Evolutionary conservation across 2,113 vertebrate genomes (phyloP).

Genomic region (Collichthys lucidus): DNA sequence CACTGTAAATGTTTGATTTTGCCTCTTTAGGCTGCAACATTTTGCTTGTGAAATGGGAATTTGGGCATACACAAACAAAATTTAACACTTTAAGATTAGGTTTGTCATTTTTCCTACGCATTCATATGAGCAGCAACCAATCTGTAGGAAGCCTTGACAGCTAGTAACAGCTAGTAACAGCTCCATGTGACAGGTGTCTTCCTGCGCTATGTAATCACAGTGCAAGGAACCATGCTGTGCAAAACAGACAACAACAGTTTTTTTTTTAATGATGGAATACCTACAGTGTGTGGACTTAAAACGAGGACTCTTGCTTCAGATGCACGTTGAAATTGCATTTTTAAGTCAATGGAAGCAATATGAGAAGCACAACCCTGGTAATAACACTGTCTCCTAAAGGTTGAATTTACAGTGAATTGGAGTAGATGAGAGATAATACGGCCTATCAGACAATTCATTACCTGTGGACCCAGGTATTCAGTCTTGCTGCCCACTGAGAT

Average conservation of each 20-base stretch:
- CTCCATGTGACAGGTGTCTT: conserved; percentile 73
- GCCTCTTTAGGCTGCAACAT: conserved; percentile 19
- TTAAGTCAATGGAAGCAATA: conserved; percentile 46
- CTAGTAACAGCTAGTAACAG: conserved; percentile 65
- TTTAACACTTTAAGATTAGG: conserved; percentile 49
- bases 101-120: conserved; percentile 49
- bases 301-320: conserved; percentile 46
- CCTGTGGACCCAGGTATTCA: conserved; percentile 58
- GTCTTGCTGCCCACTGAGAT: conserved; percentile 77
- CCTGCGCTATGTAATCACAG: conserved; percentile 71
- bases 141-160: conserved; percentile 70
- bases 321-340: conserved; percentile 61
- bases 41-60: conserved; percentile 63
- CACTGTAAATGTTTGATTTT: background rate
- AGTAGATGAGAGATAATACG: conserved; percentile 65
- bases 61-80: conserved; percentile 44
- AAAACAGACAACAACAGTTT: conserved; percentile 74
- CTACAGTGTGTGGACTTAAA: conserved; percentile 54
- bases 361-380: conserved; percentile 42
- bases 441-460: conserved; percentile 70
- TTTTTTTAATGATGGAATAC: conserved; percentile 70
- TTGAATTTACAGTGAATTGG: conserved; percentile 45
- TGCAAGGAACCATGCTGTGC: conserved; percentile 70
- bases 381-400: conserved; percentile 59
- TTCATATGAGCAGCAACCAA: conserved; percentile 63